Percentiles rank a stretch among this genome's conserved stretches.
Evolutionary conservation across 2,888 invertebrate genomes (phyloP).

Genomic region (Drosophila trichaetosa): DNA sequence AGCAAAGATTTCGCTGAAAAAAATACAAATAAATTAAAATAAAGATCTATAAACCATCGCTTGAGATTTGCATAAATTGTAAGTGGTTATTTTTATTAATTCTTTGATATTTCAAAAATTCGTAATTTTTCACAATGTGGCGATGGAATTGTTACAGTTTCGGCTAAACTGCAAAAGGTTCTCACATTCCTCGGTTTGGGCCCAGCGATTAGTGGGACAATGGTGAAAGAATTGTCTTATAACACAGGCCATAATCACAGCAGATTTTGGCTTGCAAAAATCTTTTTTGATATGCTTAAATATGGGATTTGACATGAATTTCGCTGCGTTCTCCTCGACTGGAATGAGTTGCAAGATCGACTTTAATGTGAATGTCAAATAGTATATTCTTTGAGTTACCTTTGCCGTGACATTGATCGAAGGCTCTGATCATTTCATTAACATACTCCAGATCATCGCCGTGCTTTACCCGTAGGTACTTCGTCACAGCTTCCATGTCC

Average conservation of each 20-base stretch:
- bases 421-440: slow-evolving; percentile 75
- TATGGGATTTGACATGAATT: slow-evolving; percentile 61
- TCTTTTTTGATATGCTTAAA: slow-evolving; percentile 45
- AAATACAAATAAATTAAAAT: neutral
- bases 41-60: neutral
- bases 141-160: slow-evolving; percentile 60
- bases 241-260: slow-evolving; percentile 70
- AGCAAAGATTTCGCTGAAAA: neutral
- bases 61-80: neutral
- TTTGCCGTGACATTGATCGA: slow-evolving; percentile 75
- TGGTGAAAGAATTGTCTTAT: slow-evolving; percentile 76
- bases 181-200: slow-evolving; percentile 66
- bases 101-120: neutral
- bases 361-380: neutral
- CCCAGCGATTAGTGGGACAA: slow-evolving; percentile 75
- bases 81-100: neutral
- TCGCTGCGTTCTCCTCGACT: slow-evolving; percentile 66
- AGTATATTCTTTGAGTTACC: slow-evolving; percentile 36
- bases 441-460: slow-evolving; percentile 67
- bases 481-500: slow-evolving; percentile 66
- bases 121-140: slow-evolving; percentile 17
- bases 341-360: neutral
- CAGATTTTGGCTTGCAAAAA: slow-evolving; percentile 68
- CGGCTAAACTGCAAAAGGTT: slow-evolving; percentile 60
- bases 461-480: slow-evolving; percentile 41